Evolutionary conservation across 2,888 invertebrate species (phyloP).

Genomic region (Zygaena filipendulae): DNA sequence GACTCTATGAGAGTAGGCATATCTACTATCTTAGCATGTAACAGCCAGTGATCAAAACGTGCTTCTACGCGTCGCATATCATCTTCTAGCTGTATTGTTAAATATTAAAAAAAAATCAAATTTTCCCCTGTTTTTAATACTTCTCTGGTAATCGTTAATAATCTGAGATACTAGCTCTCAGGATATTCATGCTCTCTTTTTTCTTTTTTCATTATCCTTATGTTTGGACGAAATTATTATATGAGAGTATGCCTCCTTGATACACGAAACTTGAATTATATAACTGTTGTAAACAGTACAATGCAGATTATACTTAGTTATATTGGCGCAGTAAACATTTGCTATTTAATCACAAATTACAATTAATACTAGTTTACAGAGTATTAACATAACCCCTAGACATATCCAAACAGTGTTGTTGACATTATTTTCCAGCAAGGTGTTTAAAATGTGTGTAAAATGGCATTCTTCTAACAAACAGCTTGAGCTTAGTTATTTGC

Average conservation of each 20-base stretch:
- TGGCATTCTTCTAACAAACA: neutral
- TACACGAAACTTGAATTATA: neutral
- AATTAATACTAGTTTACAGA: no score
- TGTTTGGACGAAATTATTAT: no score
- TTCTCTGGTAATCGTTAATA: constrained; percentile 79
- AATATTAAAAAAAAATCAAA: constrained; percentile 84
- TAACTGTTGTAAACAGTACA: no score
- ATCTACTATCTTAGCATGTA: constrained; percentile 86
- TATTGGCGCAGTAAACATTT: no score
- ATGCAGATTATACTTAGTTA: no score
- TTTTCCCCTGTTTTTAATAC: constrained; percentile 75
- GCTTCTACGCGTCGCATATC: constrained; percentile 88
- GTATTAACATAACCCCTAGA: neutral
- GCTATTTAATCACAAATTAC: no score
- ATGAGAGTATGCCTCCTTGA: neutral
- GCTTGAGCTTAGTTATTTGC: neutral
- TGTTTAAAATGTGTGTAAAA: neutral
- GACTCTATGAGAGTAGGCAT: constrained; percentile 89
- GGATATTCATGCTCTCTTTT: constrained; percentile 30
- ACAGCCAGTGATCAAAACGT: constrained; percentile 82
- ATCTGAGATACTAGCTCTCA: constrained; percentile 82
- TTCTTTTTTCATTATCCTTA: constrained; percentile 18
- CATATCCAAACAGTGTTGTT: neutral
- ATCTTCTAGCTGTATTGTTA: constrained; percentile 81
- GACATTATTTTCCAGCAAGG: neutral